phyloP scores from a whole-genome alignment of 2,797 vertebrate genomes.

The Chromis chromis region DNA sequence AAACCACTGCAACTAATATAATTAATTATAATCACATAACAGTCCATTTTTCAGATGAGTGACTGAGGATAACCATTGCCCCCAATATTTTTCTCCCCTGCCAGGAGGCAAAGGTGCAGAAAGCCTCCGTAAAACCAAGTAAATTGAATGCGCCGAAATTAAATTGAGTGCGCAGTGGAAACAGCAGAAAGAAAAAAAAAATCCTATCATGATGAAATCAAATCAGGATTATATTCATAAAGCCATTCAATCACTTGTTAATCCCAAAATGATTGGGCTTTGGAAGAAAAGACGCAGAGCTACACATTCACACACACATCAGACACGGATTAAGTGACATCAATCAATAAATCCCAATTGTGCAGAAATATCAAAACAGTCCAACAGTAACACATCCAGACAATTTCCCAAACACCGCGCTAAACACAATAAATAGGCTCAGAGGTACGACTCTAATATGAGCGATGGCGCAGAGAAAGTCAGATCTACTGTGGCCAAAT shows the following conservation, averaged over 20 bases:
- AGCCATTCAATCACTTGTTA: conserved; percentile 71
- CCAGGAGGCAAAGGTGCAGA: conserved; percentile 42
- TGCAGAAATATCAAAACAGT: conserved; percentile 49
- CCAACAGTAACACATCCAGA: conserved; percentile 40
- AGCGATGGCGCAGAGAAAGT: conserved; percentile 19
- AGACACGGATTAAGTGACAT: conserved; percentile 55
- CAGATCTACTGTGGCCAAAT: conserved; percentile 37
- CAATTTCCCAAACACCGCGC: conserved; percentile 32
- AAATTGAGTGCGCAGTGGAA: conserved; percentile 57
- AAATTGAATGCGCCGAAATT: conserved; percentile 65
- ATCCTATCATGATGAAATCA: conserved; percentile 67
- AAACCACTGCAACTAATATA: conserved; percentile 27
- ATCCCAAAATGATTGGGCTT: conserved; percentile 73
- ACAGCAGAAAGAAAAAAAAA: conserved; percentile 34
- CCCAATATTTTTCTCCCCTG: conserved; percentile 36
- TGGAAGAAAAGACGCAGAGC: conserved; percentile 35
- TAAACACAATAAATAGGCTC: conserved; percentile 33
- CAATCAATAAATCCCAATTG: conserved; percentile 61
- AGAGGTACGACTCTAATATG: not conserved
- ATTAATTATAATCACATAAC: conserved; percentile 16
- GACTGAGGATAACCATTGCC: conserved; percentile 52
- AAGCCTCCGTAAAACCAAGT: conserved; percentile 46
- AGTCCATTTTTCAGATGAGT: conserved; percentile 53
- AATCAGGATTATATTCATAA: conserved; percentile 74
- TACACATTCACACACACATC: not conserved